These are phyloP conservation scores for Yponomeuta plumbellus DNA, from an alignment of 2,888 invertebrate genomes.

Conservation along the genomic window DNA sequence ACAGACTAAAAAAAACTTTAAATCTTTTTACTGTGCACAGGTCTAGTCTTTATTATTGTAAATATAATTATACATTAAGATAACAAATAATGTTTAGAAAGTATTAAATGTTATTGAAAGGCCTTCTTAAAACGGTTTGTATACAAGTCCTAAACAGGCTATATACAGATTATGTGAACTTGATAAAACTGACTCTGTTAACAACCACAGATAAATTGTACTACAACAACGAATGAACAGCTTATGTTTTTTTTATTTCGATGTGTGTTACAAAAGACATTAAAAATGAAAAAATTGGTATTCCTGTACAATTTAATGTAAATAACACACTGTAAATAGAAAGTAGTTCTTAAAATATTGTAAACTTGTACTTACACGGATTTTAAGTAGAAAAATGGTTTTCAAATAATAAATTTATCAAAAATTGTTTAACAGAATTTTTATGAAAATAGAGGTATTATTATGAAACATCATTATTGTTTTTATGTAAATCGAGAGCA, in stretches of 20 bases:
- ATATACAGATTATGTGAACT: no score
- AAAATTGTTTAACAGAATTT: background rate
- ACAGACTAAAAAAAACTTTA: background rate
- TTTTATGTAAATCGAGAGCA: background rate
- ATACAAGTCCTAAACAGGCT: background rate
- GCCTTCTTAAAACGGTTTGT: background rate
- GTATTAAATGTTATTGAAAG: constrained; percentile 7
- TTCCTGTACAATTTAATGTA: constrained; percentile 7
- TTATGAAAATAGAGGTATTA: constrained; percentile 3
- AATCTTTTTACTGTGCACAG: background rate
- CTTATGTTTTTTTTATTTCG: background rate
- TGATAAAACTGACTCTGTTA: no score
- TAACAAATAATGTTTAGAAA: background rate
- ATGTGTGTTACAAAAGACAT: no score
- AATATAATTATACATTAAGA: background rate
- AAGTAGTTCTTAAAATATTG: background rate
- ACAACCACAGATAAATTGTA: background rate
- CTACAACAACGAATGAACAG: background rate
- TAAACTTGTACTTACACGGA: background rate
- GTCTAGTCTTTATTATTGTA: background rate
- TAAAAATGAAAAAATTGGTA: no score
- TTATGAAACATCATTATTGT: constrained; percentile 24
- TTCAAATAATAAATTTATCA: background rate
- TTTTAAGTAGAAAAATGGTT: background rate
- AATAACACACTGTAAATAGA: background rate